These are phyloP conservation scores for Ctenopoma kingsleyae DNA, from an alignment of 2,797 vertebrate species.

Conservation along the genomic window DNA sequence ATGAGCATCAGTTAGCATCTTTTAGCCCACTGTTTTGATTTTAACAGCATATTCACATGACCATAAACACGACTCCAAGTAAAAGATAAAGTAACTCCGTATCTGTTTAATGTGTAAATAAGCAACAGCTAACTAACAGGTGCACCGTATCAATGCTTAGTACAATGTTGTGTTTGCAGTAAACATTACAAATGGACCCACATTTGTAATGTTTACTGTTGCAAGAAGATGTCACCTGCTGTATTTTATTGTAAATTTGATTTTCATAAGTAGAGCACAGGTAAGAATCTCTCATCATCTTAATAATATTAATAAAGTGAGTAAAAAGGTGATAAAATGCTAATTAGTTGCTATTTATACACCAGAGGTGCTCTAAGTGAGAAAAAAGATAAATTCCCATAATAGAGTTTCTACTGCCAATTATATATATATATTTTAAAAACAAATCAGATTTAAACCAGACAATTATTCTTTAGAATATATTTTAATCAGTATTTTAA, in stretches of 20 bases:
- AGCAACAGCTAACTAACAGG: too few species aligned
- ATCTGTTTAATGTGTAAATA: background rate
- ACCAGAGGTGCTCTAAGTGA: too few species aligned
- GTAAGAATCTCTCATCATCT: background rate
- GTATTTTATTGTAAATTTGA: background rate
- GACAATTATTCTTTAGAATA: background rate
- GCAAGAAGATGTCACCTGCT: background rate
- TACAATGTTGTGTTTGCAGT: background rate
- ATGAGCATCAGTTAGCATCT: too few species aligned
- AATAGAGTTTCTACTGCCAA: background rate
- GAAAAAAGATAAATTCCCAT: background rate
- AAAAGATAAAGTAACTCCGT: background rate
- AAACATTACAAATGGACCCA: too few species aligned
- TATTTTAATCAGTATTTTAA: background rate
- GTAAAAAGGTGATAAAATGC: background rate
- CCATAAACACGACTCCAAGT: background rate
- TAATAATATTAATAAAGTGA: background rate
- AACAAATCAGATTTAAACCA: background rate
- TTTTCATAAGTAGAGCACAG: background rate
- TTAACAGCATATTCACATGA: background rate
- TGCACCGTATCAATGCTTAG: too few species aligned
- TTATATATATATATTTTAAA: background rate
- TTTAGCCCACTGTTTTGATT: too few species aligned
- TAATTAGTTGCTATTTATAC: slow-evolving; percentile 13
- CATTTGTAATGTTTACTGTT: background rate